Evolutionary conservation across 2,888 invertebrate genomes (phyloP).

Genomic region (Hypselothyrea guttata): DNA sequence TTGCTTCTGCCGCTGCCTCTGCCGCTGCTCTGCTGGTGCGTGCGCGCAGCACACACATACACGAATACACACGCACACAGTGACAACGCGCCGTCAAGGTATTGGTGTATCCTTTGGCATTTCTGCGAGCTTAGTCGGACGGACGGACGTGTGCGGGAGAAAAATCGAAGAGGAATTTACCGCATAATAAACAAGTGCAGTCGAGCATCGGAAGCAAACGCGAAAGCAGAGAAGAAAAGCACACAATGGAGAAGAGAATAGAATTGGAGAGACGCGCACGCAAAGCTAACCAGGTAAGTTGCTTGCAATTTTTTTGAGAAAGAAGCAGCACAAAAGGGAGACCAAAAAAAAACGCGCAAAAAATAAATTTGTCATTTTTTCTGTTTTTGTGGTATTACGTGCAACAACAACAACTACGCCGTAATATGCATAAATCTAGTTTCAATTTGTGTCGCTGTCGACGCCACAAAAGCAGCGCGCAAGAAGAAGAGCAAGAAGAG

Average conservation of each 20-base stretch:
- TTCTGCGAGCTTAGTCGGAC: slow-evolving; percentile 60
- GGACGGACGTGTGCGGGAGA: slow-evolving; percentile 35
- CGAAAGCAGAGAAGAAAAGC: no score
- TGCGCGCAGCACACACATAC: slow-evolving; percentile 68
- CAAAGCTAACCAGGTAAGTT: slow-evolving; percentile 93
- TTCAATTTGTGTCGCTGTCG: slow-evolving; percentile 58
- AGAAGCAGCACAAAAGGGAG: slow-evolving; percentile 3
- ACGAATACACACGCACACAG: slow-evolving; percentile 29
- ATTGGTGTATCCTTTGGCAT: slow-evolving; percentile 67
- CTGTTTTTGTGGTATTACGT: slow-evolving; percentile 29
- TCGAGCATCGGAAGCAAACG: slow-evolving; percentile 16
- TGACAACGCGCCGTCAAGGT: slow-evolving; percentile 26
- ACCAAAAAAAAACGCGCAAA: slow-evolving; percentile 56
- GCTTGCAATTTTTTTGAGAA: slow-evolving; percentile 24
- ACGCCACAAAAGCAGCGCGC: slow-evolving; percentile 59
- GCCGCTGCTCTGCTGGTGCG: slow-evolving; percentile 63
- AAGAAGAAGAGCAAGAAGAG: slow-evolving; percentile 47
- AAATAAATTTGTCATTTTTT: slow-evolving; percentile 15
- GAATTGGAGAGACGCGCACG: slow-evolving; percentile 96
- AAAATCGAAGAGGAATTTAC: slow-evolving; percentile 52
- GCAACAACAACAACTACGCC: slow-evolving; percentile 53
- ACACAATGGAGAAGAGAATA: slow-evolving; percentile 95
- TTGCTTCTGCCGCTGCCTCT: slow-evolving; percentile 44
- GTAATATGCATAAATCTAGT: slow-evolving; percentile 71
- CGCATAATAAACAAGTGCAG: slow-evolving; percentile 58